Conservation (phyloP, 2,888 invertebrate genomes). For the Pherbina coryleti region DNA sequence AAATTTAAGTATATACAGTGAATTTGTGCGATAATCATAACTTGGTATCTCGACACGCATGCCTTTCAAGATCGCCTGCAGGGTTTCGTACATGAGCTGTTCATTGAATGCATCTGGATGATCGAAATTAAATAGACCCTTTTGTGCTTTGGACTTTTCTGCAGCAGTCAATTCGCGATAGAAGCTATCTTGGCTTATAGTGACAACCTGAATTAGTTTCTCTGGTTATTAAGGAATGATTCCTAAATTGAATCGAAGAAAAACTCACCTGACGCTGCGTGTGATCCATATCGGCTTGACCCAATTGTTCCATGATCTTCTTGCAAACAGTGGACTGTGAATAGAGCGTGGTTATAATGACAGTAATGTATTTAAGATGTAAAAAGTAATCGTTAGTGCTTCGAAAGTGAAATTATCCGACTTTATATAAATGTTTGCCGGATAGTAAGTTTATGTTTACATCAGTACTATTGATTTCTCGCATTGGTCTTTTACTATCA, state of each 20-base stretch:
- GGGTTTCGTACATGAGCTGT: conserved; percentile 82
- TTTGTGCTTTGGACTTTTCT: conserved; percentile 85
- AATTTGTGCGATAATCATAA: conserved; percentile 93
- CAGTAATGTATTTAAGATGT: too few relatives aligned
- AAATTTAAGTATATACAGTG: conserved; percentile 76
- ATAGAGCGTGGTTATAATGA: neutral
- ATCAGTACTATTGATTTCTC: too few relatives aligned
- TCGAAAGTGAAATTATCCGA: too few relatives aligned
- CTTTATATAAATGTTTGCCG: too few relatives aligned
- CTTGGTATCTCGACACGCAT: conserved; percentile 90
- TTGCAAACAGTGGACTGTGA: conserved; percentile 95
- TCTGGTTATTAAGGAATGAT: neutral
- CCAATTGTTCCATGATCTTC: conserved; percentile 95
- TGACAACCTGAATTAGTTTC: conserved; percentile 75
- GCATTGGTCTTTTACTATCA: too few relatives aligned
- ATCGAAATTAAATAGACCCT: conserved; percentile 97
- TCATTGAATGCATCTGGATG: conserved; percentile 98
- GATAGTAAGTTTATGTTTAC: too few relatives aligned
- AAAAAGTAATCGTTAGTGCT: too few relatives aligned
- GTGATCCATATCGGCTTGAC: conserved; percentile 91
- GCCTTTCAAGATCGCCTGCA: conserved; percentile 87
- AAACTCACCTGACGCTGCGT: conserved; percentile 78
- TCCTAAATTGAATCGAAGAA: neutral
- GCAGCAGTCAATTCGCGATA: conserved; percentile 87
- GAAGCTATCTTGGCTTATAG: conserved; percentile 97